phyloP scores from a whole-genome alignment of 2,888 invertebrate species.

The Tiphia femorata region DNA sequence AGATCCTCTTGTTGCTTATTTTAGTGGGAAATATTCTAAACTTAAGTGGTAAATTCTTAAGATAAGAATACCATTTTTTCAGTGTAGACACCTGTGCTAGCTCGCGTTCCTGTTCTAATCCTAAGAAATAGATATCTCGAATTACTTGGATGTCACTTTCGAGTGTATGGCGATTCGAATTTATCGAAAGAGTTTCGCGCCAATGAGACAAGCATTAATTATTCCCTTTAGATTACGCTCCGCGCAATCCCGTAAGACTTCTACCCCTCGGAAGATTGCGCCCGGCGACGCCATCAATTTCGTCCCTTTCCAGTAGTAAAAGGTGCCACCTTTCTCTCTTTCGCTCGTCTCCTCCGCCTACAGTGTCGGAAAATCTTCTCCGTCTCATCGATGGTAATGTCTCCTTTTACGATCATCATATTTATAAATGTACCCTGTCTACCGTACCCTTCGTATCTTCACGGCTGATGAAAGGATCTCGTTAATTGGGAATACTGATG shows the following conservation, averaged over 20 bases:
- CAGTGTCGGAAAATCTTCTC: slow-evolving; percentile 31
- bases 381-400: slow-evolving; percentile 45
- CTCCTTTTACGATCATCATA: slow-evolving; percentile 53
- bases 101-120: too few species aligned
- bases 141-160: slow-evolving; percentile 4
- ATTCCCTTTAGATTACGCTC: slow-evolving; percentile 52
- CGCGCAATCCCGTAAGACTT: slow-evolving; percentile 41
- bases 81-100: too few species aligned
- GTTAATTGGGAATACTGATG: slow-evolving; percentile 66
- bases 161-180: slow-evolving; percentile 1
- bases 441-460: slow-evolving; percentile 30
- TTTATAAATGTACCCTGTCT: slow-evolving; percentile 50
- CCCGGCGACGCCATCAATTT: slow-evolving; percentile 48
- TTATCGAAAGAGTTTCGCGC: slow-evolving; percentile 32
- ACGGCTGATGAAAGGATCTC: slow-evolving; percentile 59
- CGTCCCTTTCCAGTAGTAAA: slow-evolving; percentile 31
- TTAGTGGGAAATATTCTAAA: too few species aligned
- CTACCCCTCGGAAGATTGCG: slow-evolving; percentile 17
- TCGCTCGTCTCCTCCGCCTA: slow-evolving; percentile 1
- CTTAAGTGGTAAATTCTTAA: too few species aligned
- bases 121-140: neutral
- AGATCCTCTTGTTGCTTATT: too few species aligned
- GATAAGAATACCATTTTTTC: too few species aligned
- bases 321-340: slow-evolving; percentile 16
- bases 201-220: slow-evolving; percentile 46